Evolutionary conservation across 1,140 invertebrate genomes (phyloP), one percentile per base, ranked within the genome.

Genomic region (Dufourea novaeangliae): DNA sequence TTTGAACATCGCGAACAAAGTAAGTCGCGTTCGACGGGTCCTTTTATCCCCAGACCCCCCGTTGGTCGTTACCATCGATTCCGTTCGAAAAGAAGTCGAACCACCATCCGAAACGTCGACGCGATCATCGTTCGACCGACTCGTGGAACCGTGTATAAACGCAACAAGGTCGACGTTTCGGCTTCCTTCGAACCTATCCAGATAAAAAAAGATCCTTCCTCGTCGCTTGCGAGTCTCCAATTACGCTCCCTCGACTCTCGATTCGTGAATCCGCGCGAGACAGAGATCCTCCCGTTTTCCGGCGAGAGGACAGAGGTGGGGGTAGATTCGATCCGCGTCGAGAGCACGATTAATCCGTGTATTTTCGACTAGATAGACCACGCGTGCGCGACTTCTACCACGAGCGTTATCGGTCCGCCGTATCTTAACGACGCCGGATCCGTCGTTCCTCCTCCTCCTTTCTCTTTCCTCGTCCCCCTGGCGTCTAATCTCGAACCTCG

Each of bases 381-480:
- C 50, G 79, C n/a, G n/a, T n/a, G n/a, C 61, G 76, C 68, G 69
- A 82, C 80, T 81, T 79, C 85, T 80, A 56, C 64, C 70, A 78
- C 44, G 79, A 66, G 78, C 78, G 82, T 67, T 89, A 89, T 89
- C 88, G 75, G 68, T 2, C 62, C 34, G 68, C 79, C 86, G 76
- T 85, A 89, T 89, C 88, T 89, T 86, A 89, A 87, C 88, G 84
- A 88, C 79, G 78, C 78, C 72, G 82, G 83, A 89, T 87, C 87
- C 83, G 84, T 89, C 86, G 82, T 76, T 79, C 71, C 25, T 7
- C 46, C 46, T 25, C 78, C 29, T 14, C 44, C 57, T 27, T 59
- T 74, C 68, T 67, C 41, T 61, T 64, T 71, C 71, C 75, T 57
- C 56, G 46, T 50, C 61, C 34, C 41, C 20, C 41, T 44, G 11